Base-by-base conservation (phyloP, 2,797 vertebrate species). In the Arctocebus calabarensis region DNA sequence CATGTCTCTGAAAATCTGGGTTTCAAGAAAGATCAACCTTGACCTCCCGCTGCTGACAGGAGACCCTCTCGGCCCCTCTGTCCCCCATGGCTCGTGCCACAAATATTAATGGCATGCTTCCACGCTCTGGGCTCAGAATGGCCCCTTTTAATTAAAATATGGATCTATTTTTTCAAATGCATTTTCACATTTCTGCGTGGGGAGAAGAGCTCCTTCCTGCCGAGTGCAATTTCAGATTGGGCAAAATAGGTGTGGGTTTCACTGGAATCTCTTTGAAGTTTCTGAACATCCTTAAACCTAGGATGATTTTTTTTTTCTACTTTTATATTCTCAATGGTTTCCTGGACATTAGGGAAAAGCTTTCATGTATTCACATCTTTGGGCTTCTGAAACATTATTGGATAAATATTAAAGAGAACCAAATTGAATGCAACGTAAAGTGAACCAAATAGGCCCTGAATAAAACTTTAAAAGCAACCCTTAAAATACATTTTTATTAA, bases 71-170 rank as follows among this genome's bases (percentile, higher is more conserved):
- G 95, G 95, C 84, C 85, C 90, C 73, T 32, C 75, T 73, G 40
- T 90, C 87, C 90, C 95, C 96, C 43, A 29, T 74, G 59, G 94
- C 74, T 93, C 52, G 81, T 88, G 93, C 95, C 87, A 45, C 96
- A 96, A 95, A 97, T 98, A 96, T 97, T 95, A 97, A 95, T 95
- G 95, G 90, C 25, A 74, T 0, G 4, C 59, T 89, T 97, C 88
- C 59, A 48, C 97, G 91, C 70, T 96, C 97, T 97, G 98, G 75
- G 59, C 90, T 97, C 83, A 96, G 93, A 97, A 97, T 92, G 95
- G 95, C 87, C 93, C 89, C 97, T 98, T 98, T 97, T 96, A 97
- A 97, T 98, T 98, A 97, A 97, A 93, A 97, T 97, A 91, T 83
- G 94, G 87, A 90, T 88, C 84, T 77, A 20, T 94, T 59, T 97